Evolutionary conservation across 1,140 invertebrate genomes (phyloP), one percentile per base, ranked within the genome.

Genomic region (Fopius arisanus): DNA sequence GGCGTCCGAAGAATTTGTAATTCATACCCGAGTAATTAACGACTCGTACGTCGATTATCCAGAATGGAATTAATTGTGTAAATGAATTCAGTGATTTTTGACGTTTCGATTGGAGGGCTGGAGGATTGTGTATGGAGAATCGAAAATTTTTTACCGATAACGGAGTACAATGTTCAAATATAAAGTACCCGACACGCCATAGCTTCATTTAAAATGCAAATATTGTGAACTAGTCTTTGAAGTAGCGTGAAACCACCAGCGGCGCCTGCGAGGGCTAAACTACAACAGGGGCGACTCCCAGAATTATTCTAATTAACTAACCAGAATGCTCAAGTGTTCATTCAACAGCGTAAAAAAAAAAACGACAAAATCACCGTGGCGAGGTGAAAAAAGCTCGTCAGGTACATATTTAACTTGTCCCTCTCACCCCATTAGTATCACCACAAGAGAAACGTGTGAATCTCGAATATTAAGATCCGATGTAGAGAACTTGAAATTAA

Each of bases 121-220:
- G 19, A 59, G 2, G 26, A 26, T 59, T 12, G 26, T 7, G 21
- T 7, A 23, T 59, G 33, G 86, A 86, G 86, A 85, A 86, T 83
- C 83, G 82, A 83, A 83, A 85, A 83, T 81, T 86, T 86, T 83
- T 48, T 14, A 85, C 85, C 5, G n/a, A 19, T 16, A 33, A 65
- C 26, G 85, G 84, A 86, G 81, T 79, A 82, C 84, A 84, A 84
- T 84, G 83, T 85, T 80, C 79, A 80, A 70, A 72, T 48, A 71
- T 70, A 75, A 76, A 51, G 75, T 75, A 67, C 68, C 67, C 79
- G 77, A 82, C 87, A 87, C 87, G 85, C 86, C 79, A 88, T 87
- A 81, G 84, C 81, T 88, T 88, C 86, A 88, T 88, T 88, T 87
- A 87, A 88, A 88, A 88, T 88, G 87, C 87, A 87, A 88, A 88